Evolutionary conservation across 2,888 invertebrate genomes (phyloP), one percentile per base, ranked within the genome.

Genomic region (Andrena praecox): DNA sequence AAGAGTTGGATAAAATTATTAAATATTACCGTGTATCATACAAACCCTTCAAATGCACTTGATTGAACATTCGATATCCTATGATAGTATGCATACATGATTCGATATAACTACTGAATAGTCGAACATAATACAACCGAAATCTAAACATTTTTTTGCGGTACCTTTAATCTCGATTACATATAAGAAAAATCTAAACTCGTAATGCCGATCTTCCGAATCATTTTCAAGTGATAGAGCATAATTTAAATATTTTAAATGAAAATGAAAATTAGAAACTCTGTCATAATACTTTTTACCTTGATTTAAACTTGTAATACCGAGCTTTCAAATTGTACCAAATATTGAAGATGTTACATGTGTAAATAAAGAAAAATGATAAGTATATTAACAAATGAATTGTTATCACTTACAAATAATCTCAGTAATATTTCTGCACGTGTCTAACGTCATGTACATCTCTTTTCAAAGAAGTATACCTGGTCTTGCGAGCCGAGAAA

Each of bases 21-120:
- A 80, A 62, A 33, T 72, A 48, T 71, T 64, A 78, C 29, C 31
- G 24, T 78, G 31, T 67, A 79, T 54, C 67, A 31, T 71, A 79
- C 50, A 69, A 63, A 42, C 50, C 70, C 12, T 35, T 27, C 59
- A 16, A 27, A 60, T n/a, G 27, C 42, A 70, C 31, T 79, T 54
- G 64, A 64, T 71, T 80, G 31, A 48, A 54, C 54, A 54, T 48
- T 66, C n/a, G 27, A 80, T 64, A 33, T 67, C 24, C 20, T 29
- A 24, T 54, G 10, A 67, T 12, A 12, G 1, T 20, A 35, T 63
- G 8, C 16, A 31, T 62, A 20, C 12, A 27, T 60, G n/a, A 29
- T 48, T 5, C 33, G 27, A 35, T 35, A 24, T 31, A 31, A 29
- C 33, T 64, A 48, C 63, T 62, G 27, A 12, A 69, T 27, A 50